Base-by-base conservation (phyloP, 2,888 invertebrate genomes). In the Smittia aterrima region DNA sequence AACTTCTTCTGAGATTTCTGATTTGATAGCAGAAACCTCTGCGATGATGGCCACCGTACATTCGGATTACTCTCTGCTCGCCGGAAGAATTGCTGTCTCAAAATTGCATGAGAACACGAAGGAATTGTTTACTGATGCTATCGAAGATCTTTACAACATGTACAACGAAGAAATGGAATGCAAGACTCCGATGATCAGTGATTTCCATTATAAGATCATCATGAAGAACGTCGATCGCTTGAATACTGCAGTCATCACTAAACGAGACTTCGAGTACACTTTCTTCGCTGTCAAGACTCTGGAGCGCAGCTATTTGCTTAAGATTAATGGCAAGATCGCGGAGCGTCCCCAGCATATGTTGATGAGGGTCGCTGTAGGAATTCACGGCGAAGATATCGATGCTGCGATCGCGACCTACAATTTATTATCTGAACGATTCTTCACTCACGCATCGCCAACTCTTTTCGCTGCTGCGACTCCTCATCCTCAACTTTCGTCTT, bases 271-370 rank as follows among this genome's bases (percentile, higher is more conserved):
- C 82, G 91, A 89, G 75, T 99, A 98, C 84, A 97, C 96, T 80
- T 99, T 96, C 81, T 99, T 99, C 86, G 99, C 98, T n/a, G 98
- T 98, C 80, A 98, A 98, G 87, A 99, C 98, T 0, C 84, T 99
- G 74, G 98, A 99, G 80, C 87, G 95, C 64, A 97, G 98, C 0
- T 99, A 99, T 82, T 85, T 99, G 77, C 83, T 98, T 75, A 96
- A 93, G 84, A 93, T 97, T 71, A 87, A 95, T 81, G 92, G 91
- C 0, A 95, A 95, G 87, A 92, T 97, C 70, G 96, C 89, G 0
- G 99, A 99, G 83, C 87, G 99, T 27, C 99, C 99, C 0, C 98
- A 99, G 80, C 98, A 99, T 79, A 95, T 99, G 97, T 84, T 99
- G 75, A 99, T 99, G 99, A 85, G 99, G 78, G 98, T 98, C 0